Evolutionary conservation across 2,113 vertebrate species (phyloP).

Genomic region (Pituophis catenifer): DNA sequence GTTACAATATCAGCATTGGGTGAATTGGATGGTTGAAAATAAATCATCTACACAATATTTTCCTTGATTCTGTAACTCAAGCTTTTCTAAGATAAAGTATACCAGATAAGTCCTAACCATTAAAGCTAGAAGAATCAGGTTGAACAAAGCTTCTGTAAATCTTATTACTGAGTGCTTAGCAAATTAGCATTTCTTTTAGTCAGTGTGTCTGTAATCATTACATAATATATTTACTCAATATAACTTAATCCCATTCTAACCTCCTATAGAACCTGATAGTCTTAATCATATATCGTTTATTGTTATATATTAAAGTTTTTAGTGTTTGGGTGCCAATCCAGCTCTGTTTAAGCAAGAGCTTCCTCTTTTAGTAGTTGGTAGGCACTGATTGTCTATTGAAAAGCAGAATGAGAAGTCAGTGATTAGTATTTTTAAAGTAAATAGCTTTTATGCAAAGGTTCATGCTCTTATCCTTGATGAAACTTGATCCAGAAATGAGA

Average conservation of each 20-base stretch:
- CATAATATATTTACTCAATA: background rate
- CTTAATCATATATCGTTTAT: background rate
- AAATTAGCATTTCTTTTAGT: background rate
- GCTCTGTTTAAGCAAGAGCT: background rate
- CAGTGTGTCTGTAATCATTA: background rate
- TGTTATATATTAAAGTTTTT: background rate
- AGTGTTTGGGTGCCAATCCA: background rate
- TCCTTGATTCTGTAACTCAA: background rate
- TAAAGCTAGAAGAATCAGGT: background rate
- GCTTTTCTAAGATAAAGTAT: background rate
- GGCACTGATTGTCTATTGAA: background rate
- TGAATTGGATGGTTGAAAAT: background rate
- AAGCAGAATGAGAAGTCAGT: background rate
- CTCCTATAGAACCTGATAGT: background rate
- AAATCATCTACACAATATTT: background rate
- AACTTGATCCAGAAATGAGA: background rate
- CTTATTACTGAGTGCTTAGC: background rate
- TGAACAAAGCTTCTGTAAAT: background rate
- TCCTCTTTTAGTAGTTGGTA: background rate
- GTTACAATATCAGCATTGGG: background rate
- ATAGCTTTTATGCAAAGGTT: background rate
- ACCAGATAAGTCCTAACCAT: background rate
- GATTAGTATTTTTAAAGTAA: background rate
- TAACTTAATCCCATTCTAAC: background rate
- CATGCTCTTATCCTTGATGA: background rate